Percentiles rank a stretch among this genome's conserved stretches.
phyloP scores from a whole-genome alignment of 1,140 invertebrate genomes.

The Maconellicoccus hirsutus region DNA sequence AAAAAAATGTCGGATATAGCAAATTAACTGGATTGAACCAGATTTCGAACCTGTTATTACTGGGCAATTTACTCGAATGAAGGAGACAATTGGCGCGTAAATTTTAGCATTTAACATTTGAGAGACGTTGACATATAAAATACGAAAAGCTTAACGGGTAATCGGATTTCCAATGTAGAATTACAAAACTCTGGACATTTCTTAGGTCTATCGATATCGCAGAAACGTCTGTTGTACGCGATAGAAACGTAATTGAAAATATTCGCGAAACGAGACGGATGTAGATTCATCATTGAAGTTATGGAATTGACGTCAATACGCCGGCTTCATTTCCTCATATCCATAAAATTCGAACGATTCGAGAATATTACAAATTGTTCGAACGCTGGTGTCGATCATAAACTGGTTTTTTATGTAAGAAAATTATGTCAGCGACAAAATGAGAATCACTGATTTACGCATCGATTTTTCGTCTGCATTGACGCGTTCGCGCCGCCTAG shows the following conservation, averaged over 20 bases:
- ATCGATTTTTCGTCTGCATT: background rate
- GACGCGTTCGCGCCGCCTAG: too few species aligned
- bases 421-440: background rate
- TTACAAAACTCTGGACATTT: background rate
- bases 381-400: background rate
- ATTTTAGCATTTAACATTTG: background rate
- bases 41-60: background rate
- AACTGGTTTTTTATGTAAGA: slow-evolving; percentile 2
- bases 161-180: background rate
- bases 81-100: background rate
- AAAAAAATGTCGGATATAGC: background rate
- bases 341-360: background rate
- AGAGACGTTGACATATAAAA: background rate
- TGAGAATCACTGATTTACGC: background rate
- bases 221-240: background rate
- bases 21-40: background rate
- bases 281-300: slow-evolving; percentile 1
- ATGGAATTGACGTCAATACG: background rate
- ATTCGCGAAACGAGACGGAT: background rate
- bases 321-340: background rate
- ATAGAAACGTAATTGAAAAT: too few species aligned
- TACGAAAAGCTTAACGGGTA: background rate
- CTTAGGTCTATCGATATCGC: too few species aligned
- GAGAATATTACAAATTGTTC: background rate
- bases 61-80: background rate